Conservation (phyloP, 2,888 invertebrate genomes). For the Andrena trimmerana region DNA sequence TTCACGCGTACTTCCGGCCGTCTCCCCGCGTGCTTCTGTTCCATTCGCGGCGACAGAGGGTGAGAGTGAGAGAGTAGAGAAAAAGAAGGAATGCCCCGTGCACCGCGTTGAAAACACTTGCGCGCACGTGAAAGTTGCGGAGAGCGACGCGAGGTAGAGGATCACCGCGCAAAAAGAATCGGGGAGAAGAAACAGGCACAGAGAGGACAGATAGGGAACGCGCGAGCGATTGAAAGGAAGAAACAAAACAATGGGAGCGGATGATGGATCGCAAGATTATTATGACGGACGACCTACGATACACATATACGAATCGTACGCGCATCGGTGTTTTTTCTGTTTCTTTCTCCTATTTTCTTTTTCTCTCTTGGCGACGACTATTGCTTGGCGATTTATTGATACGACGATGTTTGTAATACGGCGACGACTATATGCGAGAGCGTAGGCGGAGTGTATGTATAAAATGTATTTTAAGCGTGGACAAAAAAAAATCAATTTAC, state of each 20-base stretch:
- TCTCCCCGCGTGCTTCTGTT: slow-evolving; percentile 71
- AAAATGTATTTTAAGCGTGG: slow-evolving; percentile 80
- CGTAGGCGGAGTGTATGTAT: slow-evolving; percentile 71
- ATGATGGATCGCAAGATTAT: slow-evolving; percentile 34
- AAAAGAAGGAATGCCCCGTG: slow-evolving; percentile 39
- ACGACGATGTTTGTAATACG: slow-evolving; percentile 45
- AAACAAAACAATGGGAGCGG: background rate
- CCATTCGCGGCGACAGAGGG: slow-evolving; percentile 59
- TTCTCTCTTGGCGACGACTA: slow-evolving; percentile 47
- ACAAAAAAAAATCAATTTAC: slow-evolving; percentile 72
- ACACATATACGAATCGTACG: background rate
- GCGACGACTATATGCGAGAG: slow-evolving; percentile 41
- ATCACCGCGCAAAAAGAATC: no score
- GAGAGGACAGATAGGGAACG: slow-evolving; percentile 15
- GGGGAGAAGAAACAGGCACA: slow-evolving; percentile 19
- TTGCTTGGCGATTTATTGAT: slow-evolving; percentile 60
- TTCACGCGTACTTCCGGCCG: slow-evolving; percentile 58
- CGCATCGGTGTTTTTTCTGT: slow-evolving; percentile 20
- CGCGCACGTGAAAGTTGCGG: slow-evolving; percentile 20
- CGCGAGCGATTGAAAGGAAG: background rate
- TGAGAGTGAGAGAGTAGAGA: slow-evolving; percentile 23
- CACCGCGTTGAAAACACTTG: background rate
- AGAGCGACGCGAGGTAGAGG: background rate
- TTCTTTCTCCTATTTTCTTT: slow-evolving; percentile 1
- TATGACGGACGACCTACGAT: slow-evolving; percentile 9